Evolutionary conservation across 2,113 vertebrate genomes (phyloP).

Genomic region (Corvus hawaiiensis): DNA sequence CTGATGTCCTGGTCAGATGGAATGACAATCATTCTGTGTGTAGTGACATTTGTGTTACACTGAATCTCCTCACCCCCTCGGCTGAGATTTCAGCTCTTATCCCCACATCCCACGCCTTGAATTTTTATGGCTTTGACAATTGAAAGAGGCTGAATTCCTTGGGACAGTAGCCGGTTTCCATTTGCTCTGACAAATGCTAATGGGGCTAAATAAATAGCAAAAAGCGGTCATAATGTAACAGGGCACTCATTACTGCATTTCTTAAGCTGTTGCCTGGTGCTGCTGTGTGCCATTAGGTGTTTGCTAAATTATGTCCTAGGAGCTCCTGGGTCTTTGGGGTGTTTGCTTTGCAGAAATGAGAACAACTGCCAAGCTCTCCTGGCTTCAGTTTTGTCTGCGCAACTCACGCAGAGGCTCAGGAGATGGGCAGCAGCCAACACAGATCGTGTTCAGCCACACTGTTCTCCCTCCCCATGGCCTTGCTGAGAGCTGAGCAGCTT

Average conservation of each 20-base stretch:
- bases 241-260: background rate
- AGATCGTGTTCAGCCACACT: rapidly evolving
- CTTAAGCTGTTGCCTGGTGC: constrained; percentile 6
- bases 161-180: background rate
- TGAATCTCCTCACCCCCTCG: background rate
- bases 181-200: constrained; percentile 23
- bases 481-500: background rate
- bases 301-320: background rate
- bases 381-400: background rate
- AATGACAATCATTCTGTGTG: background rate
- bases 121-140: background rate
- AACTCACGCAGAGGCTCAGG: rapidly evolving
- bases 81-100: background rate
- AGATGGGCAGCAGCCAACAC: background rate
- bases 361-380: background rate
- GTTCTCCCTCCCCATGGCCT: rapidly evolving
- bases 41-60: background rate
- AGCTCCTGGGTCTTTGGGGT: background rate
- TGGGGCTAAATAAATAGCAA: background rate
- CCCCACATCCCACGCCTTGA: background rate
- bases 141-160: background rate
- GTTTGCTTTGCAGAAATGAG: constrained; percentile 15
- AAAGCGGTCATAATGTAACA: background rate
- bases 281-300: background rate
- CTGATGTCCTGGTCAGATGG: background rate